Evolutionary conservation across 1,140 invertebrate species (phyloP).

Genomic region (Caenorhabditis brenneri): DNA sequence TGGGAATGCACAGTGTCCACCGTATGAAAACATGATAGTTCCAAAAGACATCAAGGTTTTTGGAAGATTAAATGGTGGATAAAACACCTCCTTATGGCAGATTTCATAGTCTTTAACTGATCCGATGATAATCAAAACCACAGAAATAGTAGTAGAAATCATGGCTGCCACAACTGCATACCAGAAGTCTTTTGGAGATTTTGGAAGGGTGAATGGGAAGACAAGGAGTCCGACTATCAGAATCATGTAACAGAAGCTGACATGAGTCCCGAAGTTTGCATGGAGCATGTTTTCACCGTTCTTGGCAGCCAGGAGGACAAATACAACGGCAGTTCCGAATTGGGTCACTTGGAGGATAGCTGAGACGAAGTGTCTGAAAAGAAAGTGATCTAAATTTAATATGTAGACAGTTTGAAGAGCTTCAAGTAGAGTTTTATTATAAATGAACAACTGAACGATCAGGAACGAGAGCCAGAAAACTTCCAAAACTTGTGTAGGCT

Average conservation of each 20-base stretch:
- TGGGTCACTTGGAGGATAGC: constrained; percentile 63
- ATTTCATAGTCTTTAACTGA: constrained; percentile 53
- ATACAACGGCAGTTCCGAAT: constrained; percentile 70
- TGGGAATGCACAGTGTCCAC: constrained; percentile 77
- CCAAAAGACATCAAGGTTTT: constrained; percentile 69
- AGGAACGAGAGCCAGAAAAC: too few species aligned
- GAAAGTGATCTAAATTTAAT: not conserved
- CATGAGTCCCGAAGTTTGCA: constrained; percentile 72
- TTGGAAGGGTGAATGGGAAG: constrained; percentile 77
- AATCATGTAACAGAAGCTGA: constrained; percentile 77
- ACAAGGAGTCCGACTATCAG: constrained; percentile 76
- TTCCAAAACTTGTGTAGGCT: too few species aligned
- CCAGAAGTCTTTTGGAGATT: constrained; percentile 80
- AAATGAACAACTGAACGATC: too few species aligned
- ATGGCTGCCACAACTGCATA: constrained; percentile 72
- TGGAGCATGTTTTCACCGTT: constrained; percentile 73
- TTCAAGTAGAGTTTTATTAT: too few species aligned
- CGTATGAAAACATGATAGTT: constrained; percentile 75
- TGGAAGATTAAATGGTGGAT: constrained; percentile 59
- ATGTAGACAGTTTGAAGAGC: not conserved
- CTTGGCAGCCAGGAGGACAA: constrained; percentile 77
- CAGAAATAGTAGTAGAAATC: constrained; percentile 66
- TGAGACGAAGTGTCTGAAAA: constrained; percentile 65
- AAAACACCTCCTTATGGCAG: constrained; percentile 58
- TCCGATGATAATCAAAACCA: constrained; percentile 63